These are phyloP conservation scores for Stramonita haemastoma DNA, from an alignment of 2,888 invertebrate species.

Conservation along the genomic window DNA sequence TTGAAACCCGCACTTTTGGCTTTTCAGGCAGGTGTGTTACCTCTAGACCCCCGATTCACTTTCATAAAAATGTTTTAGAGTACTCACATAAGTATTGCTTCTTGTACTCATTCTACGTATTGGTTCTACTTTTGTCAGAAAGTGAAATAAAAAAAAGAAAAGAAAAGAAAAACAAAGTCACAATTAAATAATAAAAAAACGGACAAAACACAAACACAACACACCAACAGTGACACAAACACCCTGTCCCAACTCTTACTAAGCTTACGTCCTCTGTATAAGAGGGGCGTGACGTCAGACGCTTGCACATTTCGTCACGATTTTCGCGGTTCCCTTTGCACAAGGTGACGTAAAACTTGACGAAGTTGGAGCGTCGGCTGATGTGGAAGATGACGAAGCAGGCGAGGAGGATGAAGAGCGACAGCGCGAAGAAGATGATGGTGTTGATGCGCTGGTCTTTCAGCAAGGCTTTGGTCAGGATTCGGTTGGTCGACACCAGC, in stretches of 20 bases:
- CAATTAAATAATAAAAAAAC: not conserved
- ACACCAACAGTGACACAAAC: not conserved
- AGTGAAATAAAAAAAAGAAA: too few relatives aligned
- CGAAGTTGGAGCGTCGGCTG: conserved; percentile 88
- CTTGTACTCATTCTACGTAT: too few relatives aligned
- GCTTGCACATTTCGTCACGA: conserved; percentile 27
- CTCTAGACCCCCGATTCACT: too few relatives aligned
- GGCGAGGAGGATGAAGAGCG: conserved; percentile 86
- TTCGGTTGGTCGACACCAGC: conserved; percentile 90
- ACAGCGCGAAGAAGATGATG: conserved; percentile 90
- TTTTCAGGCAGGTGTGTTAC: too few relatives aligned
- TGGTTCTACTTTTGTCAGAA: too few relatives aligned
- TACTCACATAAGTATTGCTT: too few relatives aligned
- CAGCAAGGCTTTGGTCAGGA: conserved; percentile 88
- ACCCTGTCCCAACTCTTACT: conserved; percentile 79
- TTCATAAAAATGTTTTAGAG: too few relatives aligned
- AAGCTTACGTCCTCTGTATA: conserved; percentile 86
- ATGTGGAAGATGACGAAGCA: conserved; percentile 89
- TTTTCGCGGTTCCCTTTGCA: conserved; percentile 78
- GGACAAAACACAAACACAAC: not conserved
- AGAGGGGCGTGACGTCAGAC: conserved; percentile 83
- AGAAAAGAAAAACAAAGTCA: too few relatives aligned
- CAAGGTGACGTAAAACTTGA: conserved; percentile 88
- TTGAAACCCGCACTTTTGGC: too few relatives aligned
- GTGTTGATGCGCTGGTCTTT: conserved; percentile 89